phyloP scores from a whole-genome alignment of 2,888 invertebrate species.

The Syrphus vitripennis region DNA sequence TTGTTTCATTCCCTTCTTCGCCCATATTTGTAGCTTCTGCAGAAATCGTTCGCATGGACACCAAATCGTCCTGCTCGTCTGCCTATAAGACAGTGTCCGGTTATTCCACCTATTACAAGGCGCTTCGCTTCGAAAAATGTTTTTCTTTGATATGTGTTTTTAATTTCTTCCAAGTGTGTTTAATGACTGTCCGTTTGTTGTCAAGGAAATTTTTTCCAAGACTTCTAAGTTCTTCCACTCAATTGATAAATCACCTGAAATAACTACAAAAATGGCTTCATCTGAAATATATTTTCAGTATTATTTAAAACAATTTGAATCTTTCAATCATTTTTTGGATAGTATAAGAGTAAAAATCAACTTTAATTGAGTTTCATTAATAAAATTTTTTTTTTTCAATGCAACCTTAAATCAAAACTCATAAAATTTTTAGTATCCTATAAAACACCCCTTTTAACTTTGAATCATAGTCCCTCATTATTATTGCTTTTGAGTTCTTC shows the following conservation, averaged over 20 bases:
- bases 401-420: not conserved
- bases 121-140: no score
- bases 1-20: no score
- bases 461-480: not conserved
- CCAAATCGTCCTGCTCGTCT: no score
- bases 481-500: not conserved
- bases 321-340: not conserved
- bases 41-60: no score
- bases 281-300: not conserved
- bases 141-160: no score
- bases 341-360: not conserved
- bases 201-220: no score
- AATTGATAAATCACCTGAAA: not conserved
- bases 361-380: not conserved
- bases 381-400: not conserved
- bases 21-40: no score
- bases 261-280: not conserved
- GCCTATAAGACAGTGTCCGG: no score
- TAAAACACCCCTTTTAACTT: not conserved
- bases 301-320: not conserved
- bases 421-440: not conserved
- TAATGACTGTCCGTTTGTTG: no score
- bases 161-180: no score
- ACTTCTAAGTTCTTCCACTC: no score
- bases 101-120: no score